These are phyloP conservation scores for Gavia stellata DNA, from an alignment of 2,113 vertebrate species.

Conservation along the genomic window DNA sequence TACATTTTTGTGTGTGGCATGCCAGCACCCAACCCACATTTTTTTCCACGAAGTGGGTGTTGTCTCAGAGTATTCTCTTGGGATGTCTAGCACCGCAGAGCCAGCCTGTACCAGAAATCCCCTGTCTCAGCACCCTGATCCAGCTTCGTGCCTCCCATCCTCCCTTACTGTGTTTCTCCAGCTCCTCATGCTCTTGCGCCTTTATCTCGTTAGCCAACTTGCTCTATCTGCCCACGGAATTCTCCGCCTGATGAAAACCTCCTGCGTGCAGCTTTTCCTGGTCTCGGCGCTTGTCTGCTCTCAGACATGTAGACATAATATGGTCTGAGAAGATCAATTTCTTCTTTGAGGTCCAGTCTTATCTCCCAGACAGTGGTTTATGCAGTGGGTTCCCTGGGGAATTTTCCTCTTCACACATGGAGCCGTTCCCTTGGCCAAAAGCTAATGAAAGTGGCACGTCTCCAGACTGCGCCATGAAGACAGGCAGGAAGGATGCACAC, in stretches of 20 bases:
- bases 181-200: neutral
- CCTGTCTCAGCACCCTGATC: neutral
- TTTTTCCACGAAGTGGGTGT: neutral
- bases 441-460: conserved; percentile 9
- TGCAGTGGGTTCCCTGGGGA: conserved; percentile 17
- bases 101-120: neutral
- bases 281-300: conserved; percentile 9
- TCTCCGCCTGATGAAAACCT: conserved; percentile 61
- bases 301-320: conserved; percentile 57
- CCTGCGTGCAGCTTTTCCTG: conserved; percentile 12
- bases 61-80: neutral
- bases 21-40: neutral
- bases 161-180: neutral
- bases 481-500: conserved; percentile 1
- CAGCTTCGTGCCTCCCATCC: neutral
- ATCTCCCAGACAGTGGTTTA: conserved; percentile 62
- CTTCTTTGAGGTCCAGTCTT: conserved; percentile 54
- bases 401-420: conserved; percentile 10
- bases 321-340: conserved; percentile 58
- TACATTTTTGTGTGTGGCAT: neutral
- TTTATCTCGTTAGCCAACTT: conserved; percentile 42
- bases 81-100: neutral
- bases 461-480: neutral
- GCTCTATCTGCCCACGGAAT: conserved; percentile 61
- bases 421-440: conserved; percentile 30